Evolutionary conservation across 2,797 vertebrate species (phyloP).

Genomic region (Xenopus petersii): DNA sequence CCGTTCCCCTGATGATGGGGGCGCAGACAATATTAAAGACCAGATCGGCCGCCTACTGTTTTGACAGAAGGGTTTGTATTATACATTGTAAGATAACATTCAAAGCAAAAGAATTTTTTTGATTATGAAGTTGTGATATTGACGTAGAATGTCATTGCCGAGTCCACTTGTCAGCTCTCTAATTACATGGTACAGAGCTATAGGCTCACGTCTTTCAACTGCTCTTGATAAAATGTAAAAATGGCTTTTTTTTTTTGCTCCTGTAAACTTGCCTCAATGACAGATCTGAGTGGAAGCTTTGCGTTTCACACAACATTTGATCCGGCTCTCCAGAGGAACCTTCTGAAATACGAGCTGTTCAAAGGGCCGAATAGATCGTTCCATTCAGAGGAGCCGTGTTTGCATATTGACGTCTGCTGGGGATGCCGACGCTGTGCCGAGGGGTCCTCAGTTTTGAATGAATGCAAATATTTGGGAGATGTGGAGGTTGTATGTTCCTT

Average conservation of each 20-base stretch:
- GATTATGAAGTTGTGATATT: background rate
- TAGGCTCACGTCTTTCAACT: slow-evolving; percentile 37
- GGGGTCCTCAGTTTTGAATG: background rate
- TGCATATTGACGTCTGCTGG: background rate
- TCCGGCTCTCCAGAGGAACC: background rate
- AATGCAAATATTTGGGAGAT: background rate
- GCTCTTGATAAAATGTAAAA: slow-evolving; percentile 35
- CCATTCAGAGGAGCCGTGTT: background rate
- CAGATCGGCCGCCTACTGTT: background rate
- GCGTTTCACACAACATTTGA: background rate
- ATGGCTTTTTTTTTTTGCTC: background rate
- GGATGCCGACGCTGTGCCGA: background rate
- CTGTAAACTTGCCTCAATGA: slow-evolving; percentile 5
- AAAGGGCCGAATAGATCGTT: background rate
- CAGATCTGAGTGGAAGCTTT: background rate
- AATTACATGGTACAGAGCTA: slow-evolving; percentile 36
- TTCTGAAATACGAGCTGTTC: background rate
- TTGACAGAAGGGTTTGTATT: slow-evolving; percentile 36
- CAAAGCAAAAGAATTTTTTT: slow-evolving; percentile 27
- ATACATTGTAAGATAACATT: slow-evolving; percentile 12
- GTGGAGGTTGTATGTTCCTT: no score
- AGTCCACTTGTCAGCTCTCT: slow-evolving; percentile 26
- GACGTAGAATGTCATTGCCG: slow-evolving; percentile 16
- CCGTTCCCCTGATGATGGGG: no score
- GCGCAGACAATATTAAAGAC: no score